Percentiles rank a stretch among this genome's conserved stretches.
phyloP scores from a whole-genome alignment of 2,113 vertebrate species.

The Ammodytes dubius region DNA sequence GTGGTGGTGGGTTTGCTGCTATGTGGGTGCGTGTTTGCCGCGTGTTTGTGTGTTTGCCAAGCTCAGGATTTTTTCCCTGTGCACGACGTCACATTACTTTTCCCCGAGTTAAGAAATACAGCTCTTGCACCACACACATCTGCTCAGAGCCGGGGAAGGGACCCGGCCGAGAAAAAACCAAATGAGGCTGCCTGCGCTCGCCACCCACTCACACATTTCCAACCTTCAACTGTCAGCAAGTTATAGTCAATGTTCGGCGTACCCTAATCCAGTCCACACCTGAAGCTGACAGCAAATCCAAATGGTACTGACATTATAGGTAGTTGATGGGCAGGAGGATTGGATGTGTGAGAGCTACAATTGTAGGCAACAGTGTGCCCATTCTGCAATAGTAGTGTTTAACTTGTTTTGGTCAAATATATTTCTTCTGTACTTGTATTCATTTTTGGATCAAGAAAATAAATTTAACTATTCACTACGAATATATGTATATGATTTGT shows the following conservation, averaged over 20 bases:
- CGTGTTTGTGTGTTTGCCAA: constrained; percentile 67
- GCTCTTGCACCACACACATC: constrained; percentile 52
- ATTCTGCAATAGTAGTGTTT: not conserved
- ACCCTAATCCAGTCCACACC: constrained; percentile 14
- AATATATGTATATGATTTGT: not conserved
- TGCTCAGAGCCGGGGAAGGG: constrained; percentile 53
- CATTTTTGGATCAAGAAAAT: not conserved
- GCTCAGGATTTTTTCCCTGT: constrained; percentile 57
- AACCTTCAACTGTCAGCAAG: constrained; percentile 39
- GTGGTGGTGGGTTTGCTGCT: constrained; percentile 31
- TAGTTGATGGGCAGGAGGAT: not conserved
- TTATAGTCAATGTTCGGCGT: constrained; percentile 26
- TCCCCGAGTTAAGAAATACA: constrained; percentile 62
- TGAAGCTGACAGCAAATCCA: constrained; percentile 21
- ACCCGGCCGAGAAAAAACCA: constrained; percentile 38
- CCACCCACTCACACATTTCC: constrained; percentile 47
- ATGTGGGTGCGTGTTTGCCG: constrained; percentile 14
- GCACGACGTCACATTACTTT: constrained; percentile 63
- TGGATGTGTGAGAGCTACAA: constrained; percentile 1
- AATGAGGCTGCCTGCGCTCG: constrained; percentile 58
- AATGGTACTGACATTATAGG: constrained; percentile 16
- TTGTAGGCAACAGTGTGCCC: not conserved
- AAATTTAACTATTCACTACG: not conserved
- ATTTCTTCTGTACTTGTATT: not conserved
- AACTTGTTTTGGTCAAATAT: constrained; percentile 1